phyloP scores from a whole-genome alignment of 92 coral and sea anemone species.

The Pocillopora meandrina region DNA sequence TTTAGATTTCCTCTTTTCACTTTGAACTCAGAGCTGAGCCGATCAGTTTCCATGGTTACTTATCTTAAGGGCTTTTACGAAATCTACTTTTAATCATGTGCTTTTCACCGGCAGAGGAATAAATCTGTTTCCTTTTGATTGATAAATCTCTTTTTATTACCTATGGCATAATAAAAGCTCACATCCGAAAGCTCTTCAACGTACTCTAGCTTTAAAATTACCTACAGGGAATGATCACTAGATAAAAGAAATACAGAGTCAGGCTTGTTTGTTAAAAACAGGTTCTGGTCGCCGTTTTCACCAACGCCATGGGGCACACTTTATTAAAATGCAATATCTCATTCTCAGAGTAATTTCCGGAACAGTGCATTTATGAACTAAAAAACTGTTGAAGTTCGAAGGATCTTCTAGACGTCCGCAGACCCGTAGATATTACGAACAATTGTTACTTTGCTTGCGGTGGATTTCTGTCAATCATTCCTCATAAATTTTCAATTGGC shows the following conservation, averaged over 20 bases:
- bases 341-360: constrained; percentile 15
- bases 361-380: neutral
- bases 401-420: neutral
- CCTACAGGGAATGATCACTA: neutral
- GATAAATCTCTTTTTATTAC: neutral
- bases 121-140: neutral
- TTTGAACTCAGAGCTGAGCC: too few relatives aligned
- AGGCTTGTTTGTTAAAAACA: neutral
- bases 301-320: neutral
- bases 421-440: constrained; percentile 18
- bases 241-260: neutral
- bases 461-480: constrained; percentile 32
- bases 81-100: neutral
- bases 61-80: too few relatives aligned
- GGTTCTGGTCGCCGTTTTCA: neutral
- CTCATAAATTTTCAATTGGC: constrained; percentile 48
- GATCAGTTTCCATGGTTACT: too few relatives aligned
- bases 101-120: neutral
- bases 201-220: neutral
- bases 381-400: neutral
- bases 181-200: too few relatives aligned
- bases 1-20: too few relatives aligned
- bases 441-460: constrained; percentile 24
- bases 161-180: too few relatives aligned
- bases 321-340: neutral